Evolutionary conservation across 2,113 vertebrate genomes (phyloP).

Genomic region (Proterorhinus semilunaris): DNA sequence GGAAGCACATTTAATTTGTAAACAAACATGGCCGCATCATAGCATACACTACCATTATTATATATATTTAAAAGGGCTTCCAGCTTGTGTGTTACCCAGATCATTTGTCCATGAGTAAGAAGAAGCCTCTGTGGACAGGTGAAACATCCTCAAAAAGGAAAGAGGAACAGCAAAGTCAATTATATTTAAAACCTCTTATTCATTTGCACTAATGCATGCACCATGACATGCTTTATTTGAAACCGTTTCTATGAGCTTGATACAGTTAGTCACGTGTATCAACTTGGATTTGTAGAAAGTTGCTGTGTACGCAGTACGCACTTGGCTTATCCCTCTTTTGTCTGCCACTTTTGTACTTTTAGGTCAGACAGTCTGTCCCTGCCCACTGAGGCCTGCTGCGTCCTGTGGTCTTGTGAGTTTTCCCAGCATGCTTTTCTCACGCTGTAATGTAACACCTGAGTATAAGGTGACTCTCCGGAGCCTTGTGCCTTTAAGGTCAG

Average conservation of each 20-base stretch:
- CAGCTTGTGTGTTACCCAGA: too few relatives aligned
- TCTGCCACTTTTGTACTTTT: slow-evolving; percentile 16
- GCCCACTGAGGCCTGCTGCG: slow-evolving; percentile 5
- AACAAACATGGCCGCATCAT: too few relatives aligned
- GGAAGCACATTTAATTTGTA: too few relatives aligned
- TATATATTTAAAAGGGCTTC: too few relatives aligned
- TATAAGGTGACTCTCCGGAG: slow-evolving; percentile 72
- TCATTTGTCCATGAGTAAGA: too few relatives aligned
- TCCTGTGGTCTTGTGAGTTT: slow-evolving; percentile 50
- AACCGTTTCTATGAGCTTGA: not conserved
- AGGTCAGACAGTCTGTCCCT: not conserved
- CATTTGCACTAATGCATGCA: not conserved
- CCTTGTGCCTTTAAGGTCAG: slow-evolving; percentile 55
- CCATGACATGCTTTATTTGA: not conserved
- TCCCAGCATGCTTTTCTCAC: slow-evolving; percentile 75
- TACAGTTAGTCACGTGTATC: not conserved
- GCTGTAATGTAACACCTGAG: slow-evolving; percentile 79
- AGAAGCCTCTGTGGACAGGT: too few relatives aligned
- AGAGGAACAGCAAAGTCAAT: too few relatives aligned
- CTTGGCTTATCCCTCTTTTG: slow-evolving; percentile 31
- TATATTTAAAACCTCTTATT: too few relatives aligned
- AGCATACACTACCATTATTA: too few relatives aligned
- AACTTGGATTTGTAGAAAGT: slow-evolving; percentile 22
- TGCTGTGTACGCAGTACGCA: slow-evolving; percentile 9
- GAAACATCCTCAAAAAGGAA: too few relatives aligned